These are phyloP conservation scores for Aegypius monachus DNA, from an alignment of 2,113 vertebrate species.

Conservation along the genomic window DNA sequence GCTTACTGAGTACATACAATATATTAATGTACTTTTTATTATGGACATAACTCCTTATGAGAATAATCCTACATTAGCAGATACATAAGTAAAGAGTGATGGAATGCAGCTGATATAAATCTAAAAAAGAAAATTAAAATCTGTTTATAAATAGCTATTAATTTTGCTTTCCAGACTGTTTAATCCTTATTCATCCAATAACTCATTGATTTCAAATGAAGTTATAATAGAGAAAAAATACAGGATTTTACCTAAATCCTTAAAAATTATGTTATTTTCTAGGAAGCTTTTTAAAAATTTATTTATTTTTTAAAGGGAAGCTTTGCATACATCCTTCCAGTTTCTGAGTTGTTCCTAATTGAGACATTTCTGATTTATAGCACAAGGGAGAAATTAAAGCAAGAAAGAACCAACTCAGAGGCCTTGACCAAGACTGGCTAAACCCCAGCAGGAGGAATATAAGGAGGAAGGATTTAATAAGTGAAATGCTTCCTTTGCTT, in stretches of 20 bases:
- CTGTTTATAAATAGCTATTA: slow-evolving; percentile 20
- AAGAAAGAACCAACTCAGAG: neutral
- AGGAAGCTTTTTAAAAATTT: neutral
- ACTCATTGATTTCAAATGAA: neutral
- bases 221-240: neutral
- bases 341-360: neutral
- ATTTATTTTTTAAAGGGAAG: neutral
- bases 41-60: neutral
- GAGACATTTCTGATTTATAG: neutral
- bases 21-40: neutral
- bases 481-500: neutral
- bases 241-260: neutral
- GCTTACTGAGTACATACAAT: neutral
- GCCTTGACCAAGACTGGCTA: neutral
- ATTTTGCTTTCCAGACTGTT: slow-evolving; percentile 6
- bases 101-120: neutral
- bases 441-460: neutral
- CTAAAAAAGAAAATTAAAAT: slow-evolving; percentile 4
- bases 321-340: neutral
- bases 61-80: neutral
- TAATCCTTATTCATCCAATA: neutral
- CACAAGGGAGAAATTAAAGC: neutral
- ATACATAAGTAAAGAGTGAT: neutral
- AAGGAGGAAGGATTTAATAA: neutral
- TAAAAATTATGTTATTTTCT: neutral